Evolutionary conservation across 2,797 vertebrate species (phyloP).

Genomic region (Enoplosus armatus): DNA sequence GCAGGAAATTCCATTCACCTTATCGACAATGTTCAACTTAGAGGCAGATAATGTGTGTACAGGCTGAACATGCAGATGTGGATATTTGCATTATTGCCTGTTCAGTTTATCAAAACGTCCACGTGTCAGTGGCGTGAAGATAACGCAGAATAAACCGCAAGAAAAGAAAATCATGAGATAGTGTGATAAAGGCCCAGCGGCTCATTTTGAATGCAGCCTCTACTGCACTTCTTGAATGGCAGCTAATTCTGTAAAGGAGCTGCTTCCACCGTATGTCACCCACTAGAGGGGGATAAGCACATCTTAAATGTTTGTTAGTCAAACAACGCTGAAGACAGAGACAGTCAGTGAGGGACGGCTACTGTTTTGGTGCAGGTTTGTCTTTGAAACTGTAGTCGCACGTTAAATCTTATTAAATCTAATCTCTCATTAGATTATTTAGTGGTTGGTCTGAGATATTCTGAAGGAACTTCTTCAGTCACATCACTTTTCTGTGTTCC

Average conservation of each 20-base stretch:
- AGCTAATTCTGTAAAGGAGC: constrained; percentile 37
- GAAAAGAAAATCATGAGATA: background rate
- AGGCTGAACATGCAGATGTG: constrained; percentile 38
- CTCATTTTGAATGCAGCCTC: constrained; percentile 11
- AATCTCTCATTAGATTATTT: background rate
- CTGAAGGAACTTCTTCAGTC: constrained; percentile 43
- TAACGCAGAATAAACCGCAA: background rate
- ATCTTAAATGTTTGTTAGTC: constrained; percentile 64
- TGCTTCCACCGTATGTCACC: constrained; percentile 60
- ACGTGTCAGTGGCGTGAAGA: constrained; percentile 8
- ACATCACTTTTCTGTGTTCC: constrained; percentile 29
- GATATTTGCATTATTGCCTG: constrained; percentile 41
- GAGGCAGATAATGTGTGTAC: constrained; percentile 31
- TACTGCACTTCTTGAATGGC: constrained; percentile 8
- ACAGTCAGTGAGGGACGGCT: background rate
- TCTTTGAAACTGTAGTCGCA: background rate
- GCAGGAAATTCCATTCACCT: constrained; percentile 53
- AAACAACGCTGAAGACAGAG: constrained; percentile 22
- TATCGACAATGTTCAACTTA: constrained; percentile 58
- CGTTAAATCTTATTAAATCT: background rate
- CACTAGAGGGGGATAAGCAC: constrained; percentile 82
- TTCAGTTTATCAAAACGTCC: constrained; percentile 42
- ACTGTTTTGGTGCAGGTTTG: no score
- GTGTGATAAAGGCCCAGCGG: constrained; percentile 6
- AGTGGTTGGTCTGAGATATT: background rate